Conservation (phyloP, 2,888 invertebrate species). For the Drosophila longiperda region DNA sequence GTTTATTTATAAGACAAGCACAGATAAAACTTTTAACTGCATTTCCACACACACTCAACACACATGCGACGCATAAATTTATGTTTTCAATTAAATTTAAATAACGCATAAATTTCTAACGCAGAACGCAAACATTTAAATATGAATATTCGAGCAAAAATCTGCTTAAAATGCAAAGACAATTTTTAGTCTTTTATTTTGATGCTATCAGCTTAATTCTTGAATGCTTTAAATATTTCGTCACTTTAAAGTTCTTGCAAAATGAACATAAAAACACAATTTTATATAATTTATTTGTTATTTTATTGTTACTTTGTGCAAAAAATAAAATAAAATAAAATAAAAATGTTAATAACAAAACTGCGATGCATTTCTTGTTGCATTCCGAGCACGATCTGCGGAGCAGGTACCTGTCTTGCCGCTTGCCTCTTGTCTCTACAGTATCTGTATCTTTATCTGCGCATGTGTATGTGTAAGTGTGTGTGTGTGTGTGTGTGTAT, state of each 20-base stretch:
- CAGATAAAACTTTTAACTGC: not conserved
- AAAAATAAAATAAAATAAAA: constrained; percentile 34
- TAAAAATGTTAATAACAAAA: constrained; percentile 9
- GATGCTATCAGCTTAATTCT: not conserved
- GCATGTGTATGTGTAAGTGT: constrained; percentile 27
- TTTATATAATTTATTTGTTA: constrained; percentile 1
- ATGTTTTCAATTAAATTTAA: constrained; percentile 33
- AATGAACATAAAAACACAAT: not conserved
- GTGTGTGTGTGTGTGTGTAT: constrained; percentile 51
- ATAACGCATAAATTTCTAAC: constrained; percentile 23
- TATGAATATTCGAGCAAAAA: not conserved
- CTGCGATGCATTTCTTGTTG: constrained; percentile 72
- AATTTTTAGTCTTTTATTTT: not conserved
- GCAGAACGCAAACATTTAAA: constrained; percentile 5
- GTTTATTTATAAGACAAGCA: not conserved
- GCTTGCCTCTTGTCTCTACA: constrained; percentile 22
- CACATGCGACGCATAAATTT: constrained; percentile 14
- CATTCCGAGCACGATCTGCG: constrained; percentile 56
- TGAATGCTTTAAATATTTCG: constrained; percentile 3
- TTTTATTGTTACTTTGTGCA: constrained; percentile 53
- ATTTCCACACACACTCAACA: constrained; percentile 15
- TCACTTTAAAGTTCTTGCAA: not conserved
- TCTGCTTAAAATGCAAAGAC: not conserved
- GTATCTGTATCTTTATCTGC: constrained; percentile 53
- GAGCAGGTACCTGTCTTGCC: constrained; percentile 77